Evolutionary conservation across 1,140 invertebrate genomes (phyloP).

Genomic region (Drosophila sturtevanti): DNA sequence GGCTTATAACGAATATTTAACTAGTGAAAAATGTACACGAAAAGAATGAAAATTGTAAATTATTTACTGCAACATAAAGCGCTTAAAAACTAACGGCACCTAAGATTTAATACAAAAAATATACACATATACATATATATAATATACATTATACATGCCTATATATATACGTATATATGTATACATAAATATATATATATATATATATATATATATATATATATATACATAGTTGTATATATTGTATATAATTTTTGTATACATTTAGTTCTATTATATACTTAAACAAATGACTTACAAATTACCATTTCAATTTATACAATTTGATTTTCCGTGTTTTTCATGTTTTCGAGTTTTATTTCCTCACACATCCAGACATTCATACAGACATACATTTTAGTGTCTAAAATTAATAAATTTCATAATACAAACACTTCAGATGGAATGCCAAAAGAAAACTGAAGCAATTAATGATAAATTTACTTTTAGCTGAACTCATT

Average conservation of each 20-base stretch:
- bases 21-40: constrained; percentile 17
- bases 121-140: constrained; percentile 39
- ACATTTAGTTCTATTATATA: not conserved
- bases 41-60: constrained; percentile 7
- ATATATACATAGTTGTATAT: constrained; percentile 15
- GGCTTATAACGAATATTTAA: not conserved
- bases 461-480: too few relatives aligned
- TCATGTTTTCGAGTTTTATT: constrained; percentile 13
- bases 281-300: constrained; percentile 22
- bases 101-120: constrained; percentile 71
- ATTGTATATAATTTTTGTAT: constrained; percentile 10
- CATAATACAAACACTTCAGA: not conserved
- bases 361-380: constrained; percentile 34
- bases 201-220: constrained; percentile 20
- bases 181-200: constrained; percentile 23
- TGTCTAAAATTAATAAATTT: not conserved
- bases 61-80: constrained; percentile 61
- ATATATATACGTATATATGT: constrained; percentile 23
- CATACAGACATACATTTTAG: constrained; percentile 28
- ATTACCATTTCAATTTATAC: constrained; percentile 45
- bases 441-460: not conserved
- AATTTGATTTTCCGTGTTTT: constrained; percentile 49
- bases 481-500: too few relatives aligned
- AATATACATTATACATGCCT: constrained; percentile 17
- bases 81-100: constrained; percentile 68